Base-by-base conservation (phyloP, 2,113 vertebrate species). In the Stigmatopora nigra region DNA sequence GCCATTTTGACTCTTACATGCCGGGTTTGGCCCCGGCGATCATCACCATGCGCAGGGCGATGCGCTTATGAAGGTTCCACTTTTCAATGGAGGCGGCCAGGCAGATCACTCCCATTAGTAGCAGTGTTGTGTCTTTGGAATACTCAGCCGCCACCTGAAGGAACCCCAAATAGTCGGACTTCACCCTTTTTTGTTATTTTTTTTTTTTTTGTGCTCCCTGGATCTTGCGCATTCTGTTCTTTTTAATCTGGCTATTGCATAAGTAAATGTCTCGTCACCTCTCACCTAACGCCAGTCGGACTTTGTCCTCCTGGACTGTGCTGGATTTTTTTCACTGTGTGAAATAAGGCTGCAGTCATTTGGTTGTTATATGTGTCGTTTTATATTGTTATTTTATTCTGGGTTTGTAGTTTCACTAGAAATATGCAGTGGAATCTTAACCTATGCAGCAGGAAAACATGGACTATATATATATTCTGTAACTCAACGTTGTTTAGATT, bases 61-160 rank as follows among this genome's bases (percentile, higher is more conserved):
- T 94, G 65, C 97, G 89, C 67, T 95, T 98, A 83, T 99, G 97
- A 13, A 99, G 90, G 73, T 95, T 97, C 97, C 97, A 99, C 75
- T 99, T 99, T 80, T 99, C 97, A 65, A 99, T 97, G 2, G 97
- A 94, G 3, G 97, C 94, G 0, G 97, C 96, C 82, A 99, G 87
- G 57, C 97, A 99, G 82, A 99, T 99, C 76, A 98, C 97, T 0
- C 97, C 97, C 87, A 98, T 94, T 63, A 99, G 90, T 78, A 99
- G 92, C 72, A 99, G 86, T 0, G 97, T 98, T 38, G 97, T 99
- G 83, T 99, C 97, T 86, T 99, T 99, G 76, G 94, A 94, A 84
- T 99, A 99, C 79, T 99, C 96, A 0, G 94, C 92, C 0, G 97
- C 97, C 70, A 99, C 96, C 97, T 98, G 71, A 64, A 76, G 38